Base-by-base conservation (phyloP, 2,797 vertebrate genomes). In the Neopelma chrysocephalum region DNA sequence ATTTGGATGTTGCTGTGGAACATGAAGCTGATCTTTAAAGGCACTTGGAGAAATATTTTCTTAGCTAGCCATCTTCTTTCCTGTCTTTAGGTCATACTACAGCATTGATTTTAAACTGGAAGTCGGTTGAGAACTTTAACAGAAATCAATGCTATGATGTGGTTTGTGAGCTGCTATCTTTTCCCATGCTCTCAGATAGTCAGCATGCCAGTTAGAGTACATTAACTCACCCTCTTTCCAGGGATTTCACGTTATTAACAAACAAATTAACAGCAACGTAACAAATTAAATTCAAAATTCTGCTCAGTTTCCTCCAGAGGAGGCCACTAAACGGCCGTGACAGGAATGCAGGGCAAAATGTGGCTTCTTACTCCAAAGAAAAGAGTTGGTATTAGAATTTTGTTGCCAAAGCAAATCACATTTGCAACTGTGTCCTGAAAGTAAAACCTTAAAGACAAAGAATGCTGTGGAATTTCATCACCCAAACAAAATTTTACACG, bases 101-200 rank as follows among this genome's bases (percentile, higher is more conserved):
- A 56, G 34, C 54, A 87, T 54, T 87, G 66, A 84, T 91, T 91
- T 89, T 76, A n/a, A 87, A 94, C 82, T 53, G 58, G 57, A 89
- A 89, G 36, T 80, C 80, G 78, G 34, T 26, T 42, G 45, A 62
- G 61, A 88, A 77, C 50, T 71, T 78, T 3, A 42, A 75, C 53
- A 84, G 43, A 73, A 90, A 89, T 82, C 78, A 73, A 75, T 83
- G 61, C 22, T 38, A 31, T 9, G 2, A 61, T 56, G 70, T 36
- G 31, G 47, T 86, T 79, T 93, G 73, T 61, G 60, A 89, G 58
- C 47, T 64, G n/a, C 40, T 84, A 3, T 45, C 69, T 77, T 77
- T 78, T 38, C 65, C 40, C 45, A 22, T 42, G 79, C 82, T 78
- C 62, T 79, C 58, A 57, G 53, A 20, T 2, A 68, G 23, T 36